phyloP scores from a whole-genome alignment of 2,113 vertebrate genomes.

The Argyrosomus japonicus region DNA sequence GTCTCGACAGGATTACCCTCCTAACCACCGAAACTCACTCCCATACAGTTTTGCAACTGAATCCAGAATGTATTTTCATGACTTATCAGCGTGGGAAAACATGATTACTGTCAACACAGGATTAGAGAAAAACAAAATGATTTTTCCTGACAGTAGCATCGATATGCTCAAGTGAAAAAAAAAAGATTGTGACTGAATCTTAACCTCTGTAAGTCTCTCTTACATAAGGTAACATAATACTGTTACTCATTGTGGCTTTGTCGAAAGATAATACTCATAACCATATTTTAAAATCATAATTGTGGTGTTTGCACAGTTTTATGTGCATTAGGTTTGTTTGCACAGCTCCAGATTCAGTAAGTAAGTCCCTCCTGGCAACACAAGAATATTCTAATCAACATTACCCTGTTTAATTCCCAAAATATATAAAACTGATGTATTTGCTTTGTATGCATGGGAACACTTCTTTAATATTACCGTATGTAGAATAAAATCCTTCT shows the following conservation, averaged over 20 bases:
- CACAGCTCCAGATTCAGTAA: background rate
- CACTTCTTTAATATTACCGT: background rate
- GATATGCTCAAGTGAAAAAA: conserved; percentile 5
- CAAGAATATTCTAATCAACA: background rate
- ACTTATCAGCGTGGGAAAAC: conserved; percentile 32
- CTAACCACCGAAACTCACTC: conserved; percentile 18
- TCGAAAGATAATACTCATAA: conserved; percentile 6
- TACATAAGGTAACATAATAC: background rate
- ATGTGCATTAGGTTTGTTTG: conserved; percentile 25
- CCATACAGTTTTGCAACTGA: conserved; percentile 37
- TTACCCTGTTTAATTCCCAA: background rate
- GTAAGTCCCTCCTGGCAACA: background rate
- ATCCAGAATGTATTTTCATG: conserved; percentile 1
- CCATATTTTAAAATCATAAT: background rate
- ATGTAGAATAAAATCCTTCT: no score
- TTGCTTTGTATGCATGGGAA: no score
- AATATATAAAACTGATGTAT: background rate
- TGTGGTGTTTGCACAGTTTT: conserved; percentile 19
- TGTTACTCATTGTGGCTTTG: conserved; percentile 11
- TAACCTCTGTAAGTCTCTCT: background rate
- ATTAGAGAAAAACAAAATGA: conserved; percentile 28
- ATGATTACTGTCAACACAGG: conserved; percentile 66
- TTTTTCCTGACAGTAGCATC: background rate
- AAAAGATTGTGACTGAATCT: background rate
- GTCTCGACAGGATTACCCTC: conserved; percentile 38